These are phyloP conservation scores for Achroia grisella DNA, from an alignment of 1,140 invertebrate genomes.

Conservation along the genomic window DNA sequence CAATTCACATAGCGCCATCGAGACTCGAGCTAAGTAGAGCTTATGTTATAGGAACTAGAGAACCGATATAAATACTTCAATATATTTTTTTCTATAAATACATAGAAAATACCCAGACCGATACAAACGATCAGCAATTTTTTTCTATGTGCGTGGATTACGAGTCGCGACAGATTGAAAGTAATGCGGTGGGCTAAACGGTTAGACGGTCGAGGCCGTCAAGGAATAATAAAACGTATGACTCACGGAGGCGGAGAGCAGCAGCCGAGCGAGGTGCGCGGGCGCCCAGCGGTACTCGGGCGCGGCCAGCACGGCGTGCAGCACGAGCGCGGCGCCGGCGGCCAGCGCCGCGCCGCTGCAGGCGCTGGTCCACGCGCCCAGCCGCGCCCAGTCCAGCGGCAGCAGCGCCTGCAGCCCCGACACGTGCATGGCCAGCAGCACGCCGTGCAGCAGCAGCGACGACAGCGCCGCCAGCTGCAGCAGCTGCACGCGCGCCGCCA, in stretches of 20 bases:
- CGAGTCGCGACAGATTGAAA: too few species aligned
- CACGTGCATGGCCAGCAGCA: slow-evolving; percentile 89
- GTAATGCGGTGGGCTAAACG: too few species aligned
- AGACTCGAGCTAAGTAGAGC: too few species aligned
- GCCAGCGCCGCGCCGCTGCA: slow-evolving; percentile 38
- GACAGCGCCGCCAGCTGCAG: slow-evolving; percentile 88
- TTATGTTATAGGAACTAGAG: too few species aligned
- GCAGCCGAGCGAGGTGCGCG: slow-evolving; percentile 12
- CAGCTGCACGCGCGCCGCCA: slow-evolving; percentile 76
- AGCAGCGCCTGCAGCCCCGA: slow-evolving; percentile 86
- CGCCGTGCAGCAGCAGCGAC: slow-evolving; percentile 85
- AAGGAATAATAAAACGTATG: too few species aligned
- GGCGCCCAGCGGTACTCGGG: slow-evolving; percentile 26
- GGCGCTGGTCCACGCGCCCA: slow-evolving; percentile 71
- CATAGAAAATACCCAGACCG: too few species aligned
- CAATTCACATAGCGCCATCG: too few species aligned
- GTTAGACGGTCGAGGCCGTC: slow-evolving; percentile 6
- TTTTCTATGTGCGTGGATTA: too few species aligned
- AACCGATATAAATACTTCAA: too few species aligned
- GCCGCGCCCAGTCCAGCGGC: slow-evolving; percentile 87
- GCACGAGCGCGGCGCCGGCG: slow-evolving; percentile 27
- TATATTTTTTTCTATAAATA: too few species aligned
- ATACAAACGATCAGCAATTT: too few species aligned
- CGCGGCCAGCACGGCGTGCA: slow-evolving; percentile 27
- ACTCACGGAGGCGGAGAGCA: slow-evolving; percentile 24